Evolutionary conservation across 1,140 invertebrate genomes (phyloP), one percentile per base, ranked within the genome.

Genomic region (Temnothorax curvispinosus): DNA sequence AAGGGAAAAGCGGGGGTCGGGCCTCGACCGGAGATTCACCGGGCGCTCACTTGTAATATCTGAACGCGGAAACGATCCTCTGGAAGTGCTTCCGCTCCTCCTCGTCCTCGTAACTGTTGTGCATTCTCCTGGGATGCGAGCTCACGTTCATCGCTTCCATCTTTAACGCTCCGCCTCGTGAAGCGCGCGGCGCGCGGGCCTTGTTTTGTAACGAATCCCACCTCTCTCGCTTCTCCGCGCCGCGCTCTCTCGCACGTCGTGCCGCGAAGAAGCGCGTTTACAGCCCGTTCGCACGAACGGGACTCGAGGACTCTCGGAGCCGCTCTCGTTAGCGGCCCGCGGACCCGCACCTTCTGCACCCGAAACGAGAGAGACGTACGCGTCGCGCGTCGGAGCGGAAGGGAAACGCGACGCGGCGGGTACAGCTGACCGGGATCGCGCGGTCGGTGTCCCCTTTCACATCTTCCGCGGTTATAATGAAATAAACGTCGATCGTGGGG

Each of bases 51-150:
- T 97, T 98, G 95, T 98, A 98, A 94, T 97, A 97, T 95, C 96
- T 97, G 93, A 98, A 98, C 75, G 98, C 97, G 88, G 97, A 96
- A 2, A 98, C 96, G 89, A 98, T 97, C 32, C 97, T 96, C 88
- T 97, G 96, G 95, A 98, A 98, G 94, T 98, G 98, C 86, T 96
- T 96, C 88, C 96, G 96, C 93, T 98, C 98, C 92, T 97, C 96
- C 50, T 96, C 97, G 81, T 97, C 96, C 74, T 96, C 96, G 71
- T 95, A 95, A 4, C 92, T 93, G 60, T 93, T 93, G 87, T 91
- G 87, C 87, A 93, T 90, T 82, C 91, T 92, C 86, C 78, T 90
- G 32, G 92, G 82, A 92, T 93, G 93, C 35, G 89, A 82, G 85
- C 91, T 91, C 47, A 88, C 38, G 67, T 93, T 92, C 92, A 89